Percentiles rank a stretch among this genome's conserved stretches.
Conservation (phyloP, 1,140 invertebrate genomes). For the Dryas iulia region DNA sequence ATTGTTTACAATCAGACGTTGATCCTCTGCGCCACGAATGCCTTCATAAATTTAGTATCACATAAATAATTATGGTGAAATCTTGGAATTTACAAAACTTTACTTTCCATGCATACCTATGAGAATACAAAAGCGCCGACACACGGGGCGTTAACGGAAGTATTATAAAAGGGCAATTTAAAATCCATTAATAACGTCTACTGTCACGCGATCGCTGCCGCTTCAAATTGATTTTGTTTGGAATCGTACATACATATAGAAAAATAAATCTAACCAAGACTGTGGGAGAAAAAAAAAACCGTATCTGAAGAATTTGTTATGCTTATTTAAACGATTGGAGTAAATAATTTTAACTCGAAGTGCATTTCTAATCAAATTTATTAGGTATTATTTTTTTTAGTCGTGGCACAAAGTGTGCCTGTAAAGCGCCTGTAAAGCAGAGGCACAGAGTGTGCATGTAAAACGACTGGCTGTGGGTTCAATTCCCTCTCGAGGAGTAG, state of each 20-base stretch:
- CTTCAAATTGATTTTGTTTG: slow-evolving; percentile 30
- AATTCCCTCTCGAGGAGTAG: too few species aligned
- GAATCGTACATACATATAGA: slow-evolving; percentile 14
- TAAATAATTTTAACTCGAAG: background rate
- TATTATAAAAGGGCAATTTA: slow-evolving; percentile 49
- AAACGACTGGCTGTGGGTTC: too few species aligned
- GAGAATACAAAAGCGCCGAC: slow-evolving; percentile 29
- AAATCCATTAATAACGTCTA: slow-evolving; percentile 48
- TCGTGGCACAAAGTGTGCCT: too few species aligned
- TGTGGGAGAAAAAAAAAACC: background rate
- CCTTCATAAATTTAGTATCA: too few species aligned
- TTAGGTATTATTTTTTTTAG: too few species aligned
- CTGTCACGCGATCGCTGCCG: slow-evolving; percentile 29
- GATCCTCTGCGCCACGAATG: too few species aligned
- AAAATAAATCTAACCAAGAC: background rate
- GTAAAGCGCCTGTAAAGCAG: too few species aligned
- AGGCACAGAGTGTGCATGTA: too few species aligned
- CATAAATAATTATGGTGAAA: background rate
- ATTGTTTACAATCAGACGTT: too few species aligned
- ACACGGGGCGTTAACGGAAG: slow-evolving; percentile 28
- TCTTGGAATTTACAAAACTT: background rate
- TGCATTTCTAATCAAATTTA: background rate
- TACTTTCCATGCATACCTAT: slow-evolving; percentile 18
- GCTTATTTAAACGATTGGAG: background rate
- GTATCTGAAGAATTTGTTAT: background rate